Percentiles rank a stretch among this genome's conserved stretches.
These are phyloP conservation scores for Latrodectus geometricus DNA, from an alignment of 1,140 invertebrate genomes.

Conservation along the genomic window DNA sequence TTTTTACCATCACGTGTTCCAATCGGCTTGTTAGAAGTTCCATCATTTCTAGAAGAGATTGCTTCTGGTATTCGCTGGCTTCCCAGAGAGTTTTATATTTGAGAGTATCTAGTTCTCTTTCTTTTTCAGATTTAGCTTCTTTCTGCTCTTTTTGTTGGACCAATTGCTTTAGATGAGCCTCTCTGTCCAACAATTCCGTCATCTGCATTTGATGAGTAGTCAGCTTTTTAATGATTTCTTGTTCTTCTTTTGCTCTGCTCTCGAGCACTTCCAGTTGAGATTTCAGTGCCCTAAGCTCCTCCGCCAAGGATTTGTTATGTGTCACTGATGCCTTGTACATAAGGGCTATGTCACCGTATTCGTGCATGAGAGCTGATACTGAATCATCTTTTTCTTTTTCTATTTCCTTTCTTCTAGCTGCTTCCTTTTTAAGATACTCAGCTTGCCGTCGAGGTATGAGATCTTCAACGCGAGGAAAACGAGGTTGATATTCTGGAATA, in stretches of 20 bases:
- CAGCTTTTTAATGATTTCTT: constrained; percentile 8
- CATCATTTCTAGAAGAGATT: constrained; percentile 25
- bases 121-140: neutral
- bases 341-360: constrained; percentile 27
- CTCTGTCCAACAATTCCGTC: constrained; percentile 14
- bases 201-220: constrained; percentile 36
- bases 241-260: constrained; percentile 12
- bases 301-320: constrained; percentile 33
- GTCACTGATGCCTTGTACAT: constrained; percentile 25
- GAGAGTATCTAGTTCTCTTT: neutral
- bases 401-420: neutral
- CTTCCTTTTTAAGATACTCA: constrained; percentile 10
- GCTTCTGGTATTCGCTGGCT: constrained; percentile 27
- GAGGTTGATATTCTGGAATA: constrained; percentile 23
- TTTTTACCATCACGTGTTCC: neutral
- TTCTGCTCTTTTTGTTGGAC: neutral
- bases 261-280: constrained; percentile 3
- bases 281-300: constrained; percentile 25
- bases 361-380: neutral
- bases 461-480: constrained; percentile 18
- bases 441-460: constrained; percentile 16
- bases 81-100: constrained; percentile 40
- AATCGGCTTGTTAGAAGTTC: neutral
- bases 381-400: neutral
- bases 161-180: constrained; percentile 12